Evolutionary conservation across 2,888 invertebrate genomes (phyloP), one percentile per base, ranked within the genome.

Genomic region (Elegia similella): DNA sequence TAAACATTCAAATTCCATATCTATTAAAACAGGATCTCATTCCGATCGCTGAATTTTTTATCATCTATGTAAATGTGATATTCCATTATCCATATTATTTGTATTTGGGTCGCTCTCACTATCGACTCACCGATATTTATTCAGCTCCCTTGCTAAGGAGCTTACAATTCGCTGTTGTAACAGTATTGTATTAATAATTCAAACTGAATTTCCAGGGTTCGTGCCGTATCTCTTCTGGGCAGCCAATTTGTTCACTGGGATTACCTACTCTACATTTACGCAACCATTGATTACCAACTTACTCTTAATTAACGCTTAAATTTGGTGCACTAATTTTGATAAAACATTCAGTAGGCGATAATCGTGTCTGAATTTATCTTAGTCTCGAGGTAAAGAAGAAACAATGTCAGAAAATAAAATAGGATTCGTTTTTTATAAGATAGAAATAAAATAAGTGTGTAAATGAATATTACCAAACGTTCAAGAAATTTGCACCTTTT

Each of bases 111-210:
- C 57, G 56, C 63, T 60, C 55, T 59, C 70, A 79, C 76, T 81
- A 83, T 82, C 78, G 65, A 67, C 64, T 72, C 69, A 72, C 67
- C 68, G 70, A 80, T 80, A 83, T 84, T 85, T 84, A 88, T 86
- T 86, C 87, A 89, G 87, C 73, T 78, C 73, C 80, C 76, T 75
- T 71, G 69, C 75, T 88, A 87, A 89, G 88, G 72, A 86, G 89
- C 88, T 90, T 88, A 90, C 80, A 79, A 82, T 86, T 83, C 69
- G 80, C 86, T 78, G 72, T 72, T 73, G 76, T 81, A 75, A 83
- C 82, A 76, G 77, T 82, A 84, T 82, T 82, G 80, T 83, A 83
- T 86, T 89, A 86, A 84, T 88, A 88, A 88, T 88, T 87, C 84
- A 86, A 75, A 78, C 69, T 68, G 72, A 77, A 84, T 82, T 85